Conservation (phyloP, 2,888 invertebrate genomes). For the Allophyes oxyacanthae region DNA sequence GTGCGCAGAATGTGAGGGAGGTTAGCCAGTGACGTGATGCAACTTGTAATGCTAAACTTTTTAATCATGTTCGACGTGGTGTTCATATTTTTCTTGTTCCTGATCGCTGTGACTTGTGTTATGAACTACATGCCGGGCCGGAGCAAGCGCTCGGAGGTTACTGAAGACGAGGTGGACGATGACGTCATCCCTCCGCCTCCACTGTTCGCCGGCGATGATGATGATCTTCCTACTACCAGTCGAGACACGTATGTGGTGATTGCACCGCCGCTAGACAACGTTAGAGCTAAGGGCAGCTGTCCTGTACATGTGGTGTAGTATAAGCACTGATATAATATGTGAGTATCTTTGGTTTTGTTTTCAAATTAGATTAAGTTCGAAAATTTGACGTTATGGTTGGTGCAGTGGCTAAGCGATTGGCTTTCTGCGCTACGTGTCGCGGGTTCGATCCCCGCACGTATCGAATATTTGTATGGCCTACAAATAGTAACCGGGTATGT, state of each 20-base stretch:
- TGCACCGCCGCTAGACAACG: constrained; percentile 80
- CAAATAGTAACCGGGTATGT: no score
- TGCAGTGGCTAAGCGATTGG: no score
- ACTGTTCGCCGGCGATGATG: constrained; percentile 79
- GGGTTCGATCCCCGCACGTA: no score
- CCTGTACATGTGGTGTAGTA: constrained; percentile 87
- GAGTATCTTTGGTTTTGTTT: constrained; percentile 58
- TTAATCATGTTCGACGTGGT: constrained; percentile 96
- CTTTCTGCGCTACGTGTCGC: no score
- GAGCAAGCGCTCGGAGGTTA: constrained; percentile 83
- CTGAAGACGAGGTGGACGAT: constrained; percentile 83
- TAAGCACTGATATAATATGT: constrained; percentile 83
- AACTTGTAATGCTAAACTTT: constrained; percentile 95
- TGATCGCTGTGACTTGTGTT: constrained; percentile 94
- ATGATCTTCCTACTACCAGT: constrained; percentile 70
- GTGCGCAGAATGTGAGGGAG: constrained; percentile 80
- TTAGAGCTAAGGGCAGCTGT: constrained; percentile 81
- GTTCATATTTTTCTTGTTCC: constrained; percentile 95
- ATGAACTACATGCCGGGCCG: constrained; percentile 94
- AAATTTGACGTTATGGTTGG: no score
- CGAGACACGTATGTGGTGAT: constrained; percentile 87
- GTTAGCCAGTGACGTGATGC: constrained; percentile 88
- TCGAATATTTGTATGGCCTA: no score
- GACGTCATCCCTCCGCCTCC: constrained; percentile 87
- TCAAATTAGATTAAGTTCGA: background rate